Evolutionary conservation across 2,113 vertebrate species (phyloP).

Genomic region (Clinocottus analis): DNA sequence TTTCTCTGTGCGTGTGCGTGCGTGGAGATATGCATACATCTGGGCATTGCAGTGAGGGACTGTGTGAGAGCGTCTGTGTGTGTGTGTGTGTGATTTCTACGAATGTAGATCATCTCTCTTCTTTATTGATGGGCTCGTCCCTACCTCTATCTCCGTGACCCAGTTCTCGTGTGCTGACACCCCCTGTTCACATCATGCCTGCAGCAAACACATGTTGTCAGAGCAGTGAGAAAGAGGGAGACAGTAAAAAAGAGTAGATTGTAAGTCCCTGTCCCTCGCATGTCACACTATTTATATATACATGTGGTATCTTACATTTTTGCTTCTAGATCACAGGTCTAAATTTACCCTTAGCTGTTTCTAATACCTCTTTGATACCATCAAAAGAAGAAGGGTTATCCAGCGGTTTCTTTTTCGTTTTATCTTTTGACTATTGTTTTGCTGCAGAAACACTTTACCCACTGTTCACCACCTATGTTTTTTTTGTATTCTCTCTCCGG

Average conservation of each 20-base stretch:
- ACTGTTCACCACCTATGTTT: background rate
- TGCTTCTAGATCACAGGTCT: conserved; percentile 2
- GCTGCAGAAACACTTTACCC: background rate
- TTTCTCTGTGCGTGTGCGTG: conserved; percentile 19
- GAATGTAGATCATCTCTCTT: conserved; percentile 62
- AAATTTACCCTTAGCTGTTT: conserved; percentile 8
- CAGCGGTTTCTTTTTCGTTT: background rate
- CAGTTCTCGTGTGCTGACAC: conserved; percentile 72
- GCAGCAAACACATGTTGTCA: conserved; percentile 68
- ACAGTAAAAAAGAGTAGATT: conserved; percentile 11
- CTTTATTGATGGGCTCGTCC: conserved; percentile 73
- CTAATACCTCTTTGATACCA: background rate
- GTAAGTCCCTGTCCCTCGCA: background rate
- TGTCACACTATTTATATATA: background rate
- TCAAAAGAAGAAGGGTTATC: background rate
- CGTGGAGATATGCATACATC: conserved; percentile 15
- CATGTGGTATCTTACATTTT: background rate
- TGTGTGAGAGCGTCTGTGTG: conserved; percentile 9
- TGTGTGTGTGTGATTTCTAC: conserved; percentile 25
- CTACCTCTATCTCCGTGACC: conserved; percentile 71
- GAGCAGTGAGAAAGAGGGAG: conserved; percentile 37
- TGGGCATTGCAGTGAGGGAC: conserved; percentile 5
- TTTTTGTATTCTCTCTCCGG: conserved; percentile 55
- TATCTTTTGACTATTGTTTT: background rate
- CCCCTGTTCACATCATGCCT: conserved; percentile 61